Evolutionary conservation across 2,113 vertebrate species (phyloP), one percentile per base, ranked within the genome.

Genomic region (Papio anubis): DNA sequence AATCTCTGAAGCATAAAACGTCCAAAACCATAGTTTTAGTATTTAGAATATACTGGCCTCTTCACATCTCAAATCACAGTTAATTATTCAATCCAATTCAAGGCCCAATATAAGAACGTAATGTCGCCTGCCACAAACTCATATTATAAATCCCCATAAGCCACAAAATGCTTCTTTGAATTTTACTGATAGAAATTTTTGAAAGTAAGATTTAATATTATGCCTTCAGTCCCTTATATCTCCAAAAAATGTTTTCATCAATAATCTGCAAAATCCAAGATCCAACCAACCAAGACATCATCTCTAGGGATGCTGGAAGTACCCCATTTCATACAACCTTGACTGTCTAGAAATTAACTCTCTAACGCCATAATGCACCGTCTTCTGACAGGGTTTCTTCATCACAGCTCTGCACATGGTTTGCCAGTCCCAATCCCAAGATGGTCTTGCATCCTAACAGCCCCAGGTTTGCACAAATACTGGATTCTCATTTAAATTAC

Each of bases 61-160:
- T 43, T 8, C 32, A 52, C 2, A 82, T 89, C 40, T 93, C 32
- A 93, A 95, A 92, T 38, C 30, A 94, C 20, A 91, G 20, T 61
- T 73, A 89, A 80, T 87, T 95, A 61, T 82, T 89, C 57, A 93
- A 82, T 87, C 8, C 64, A 93, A 14, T 75, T 96, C 35, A 91
- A 91, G 25, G 5, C 3, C 27, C 20, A 80, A 3, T 6, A 6
- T 66, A 91, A 91, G 30, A 87, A 96, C 76, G 94, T 32, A 79
- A 80, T 27, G 6, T 68, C 35, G 45, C 9, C 18, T 93, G 20
- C 76, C 23, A 76, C 0, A 86, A 59, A 82, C 21, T 73, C 52
- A 8, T 3, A 61, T 61, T 64, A n/a, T 91, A 92, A 80, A 35
- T 93, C 35, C 18, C 7, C 5, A 55, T 13, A 52, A 72, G 11